Conservation (phyloP, 2,797 vertebrate genomes). For the Knipowitschia caucasica region DNA sequence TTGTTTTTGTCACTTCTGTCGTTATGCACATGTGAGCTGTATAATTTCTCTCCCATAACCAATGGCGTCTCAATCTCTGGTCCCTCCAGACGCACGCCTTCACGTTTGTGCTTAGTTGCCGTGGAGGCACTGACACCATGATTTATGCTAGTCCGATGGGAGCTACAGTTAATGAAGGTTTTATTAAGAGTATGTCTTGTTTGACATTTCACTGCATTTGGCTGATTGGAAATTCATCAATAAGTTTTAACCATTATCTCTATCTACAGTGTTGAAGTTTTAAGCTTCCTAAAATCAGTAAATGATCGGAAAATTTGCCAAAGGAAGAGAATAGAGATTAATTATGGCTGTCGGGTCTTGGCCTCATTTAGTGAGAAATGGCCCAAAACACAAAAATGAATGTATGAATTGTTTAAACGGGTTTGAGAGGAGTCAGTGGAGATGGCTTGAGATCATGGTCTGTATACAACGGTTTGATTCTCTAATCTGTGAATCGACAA, state of each 20-base stretch:
- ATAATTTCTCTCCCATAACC: slow-evolving; percentile 8
- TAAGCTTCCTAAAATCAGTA: slow-evolving; percentile 30
- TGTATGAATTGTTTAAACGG: too few relatives aligned
- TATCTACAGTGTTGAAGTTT: slow-evolving; percentile 29
- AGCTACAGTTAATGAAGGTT: slow-evolving; percentile 53
- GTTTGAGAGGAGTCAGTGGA: too few relatives aligned
- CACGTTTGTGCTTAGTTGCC: slow-evolving; percentile 34
- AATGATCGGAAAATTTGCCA: slow-evolving; percentile 41
- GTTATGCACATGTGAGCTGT: too few relatives aligned
- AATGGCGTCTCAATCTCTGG: slow-evolving; percentile 3
- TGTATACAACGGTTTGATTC: too few relatives aligned
- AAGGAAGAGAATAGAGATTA: slow-evolving; percentile 32
- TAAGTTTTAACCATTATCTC: slow-evolving; percentile 13
- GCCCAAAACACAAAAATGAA: slow-evolving; percentile 10
- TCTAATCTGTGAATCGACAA: too few relatives aligned
- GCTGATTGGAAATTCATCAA: slow-evolving; percentile 59
- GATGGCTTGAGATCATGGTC: too few relatives aligned
- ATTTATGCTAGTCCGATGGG: slow-evolving; percentile 43
- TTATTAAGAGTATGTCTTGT: slow-evolving; percentile 48
- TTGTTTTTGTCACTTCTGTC: too few relatives aligned
- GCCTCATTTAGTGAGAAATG: slow-evolving; percentile 25
- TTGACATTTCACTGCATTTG: slow-evolving; percentile 50
- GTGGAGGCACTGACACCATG: slow-evolving; percentile 29
- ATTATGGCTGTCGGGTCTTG: slow-evolving; percentile 25
- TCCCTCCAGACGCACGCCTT: slow-evolving; percentile 34